Evolutionary conservation across 2,113 vertebrate genomes (phyloP).

Genomic region (Tympanuchus pallidicinctus): DNA sequence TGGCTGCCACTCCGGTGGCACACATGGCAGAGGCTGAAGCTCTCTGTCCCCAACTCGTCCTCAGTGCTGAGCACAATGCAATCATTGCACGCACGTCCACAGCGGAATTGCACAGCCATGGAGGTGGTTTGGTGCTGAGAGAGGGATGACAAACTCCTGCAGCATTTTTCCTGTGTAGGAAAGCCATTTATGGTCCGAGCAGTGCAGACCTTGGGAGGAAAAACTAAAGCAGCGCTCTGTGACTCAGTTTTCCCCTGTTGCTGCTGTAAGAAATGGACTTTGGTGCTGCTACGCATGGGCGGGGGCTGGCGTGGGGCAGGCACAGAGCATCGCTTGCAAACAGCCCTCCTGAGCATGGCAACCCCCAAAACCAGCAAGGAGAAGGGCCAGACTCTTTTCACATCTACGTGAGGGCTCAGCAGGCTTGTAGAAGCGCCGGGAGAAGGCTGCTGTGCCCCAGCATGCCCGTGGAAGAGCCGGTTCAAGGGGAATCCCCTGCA

Average conservation of each 20-base stretch:
- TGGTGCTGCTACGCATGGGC: background rate
- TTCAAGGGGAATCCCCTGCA: background rate
- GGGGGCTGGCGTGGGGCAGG: background rate
- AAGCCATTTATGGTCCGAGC: background rate
- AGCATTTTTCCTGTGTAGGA: background rate
- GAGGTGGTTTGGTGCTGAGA: background rate
- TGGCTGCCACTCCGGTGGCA: background rate
- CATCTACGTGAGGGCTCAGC: background rate
- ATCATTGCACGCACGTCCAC: background rate
- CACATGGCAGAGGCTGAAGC: background rate
- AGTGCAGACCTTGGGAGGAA: background rate
- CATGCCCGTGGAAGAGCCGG: slow-evolving; percentile 36
- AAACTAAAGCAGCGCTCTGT: background rate
- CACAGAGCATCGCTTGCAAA: background rate
- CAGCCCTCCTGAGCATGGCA: rapidly evolving
- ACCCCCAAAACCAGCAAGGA: background rate
- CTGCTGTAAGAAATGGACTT: background rate
- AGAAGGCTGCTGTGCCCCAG: background rate
- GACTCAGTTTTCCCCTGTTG: background rate
- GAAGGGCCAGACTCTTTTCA: background rate
- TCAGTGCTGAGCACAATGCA: too few species aligned
- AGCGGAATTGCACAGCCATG: background rate
- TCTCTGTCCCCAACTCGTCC: background rate
- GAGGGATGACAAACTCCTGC: background rate
- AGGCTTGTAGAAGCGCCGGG: background rate